phyloP scores from a whole-genome alignment of 2,888 invertebrate genomes.

The Notocelia uddmanniana region DNA sequence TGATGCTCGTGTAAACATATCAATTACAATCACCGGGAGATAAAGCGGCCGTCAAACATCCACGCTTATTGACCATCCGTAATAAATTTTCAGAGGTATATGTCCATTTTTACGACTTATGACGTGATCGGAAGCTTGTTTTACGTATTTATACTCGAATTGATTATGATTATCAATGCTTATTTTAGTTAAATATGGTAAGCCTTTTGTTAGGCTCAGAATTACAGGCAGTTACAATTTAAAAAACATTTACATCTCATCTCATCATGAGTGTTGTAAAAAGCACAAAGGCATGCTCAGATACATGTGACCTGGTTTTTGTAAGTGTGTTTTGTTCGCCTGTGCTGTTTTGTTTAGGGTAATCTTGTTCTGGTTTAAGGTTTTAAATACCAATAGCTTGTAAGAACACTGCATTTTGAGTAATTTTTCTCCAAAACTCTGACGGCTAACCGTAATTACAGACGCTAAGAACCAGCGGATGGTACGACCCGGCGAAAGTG shows the following conservation, averaged over 20 bases:
- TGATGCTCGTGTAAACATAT: conserved; percentile 38
- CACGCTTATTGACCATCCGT: conserved; percentile 16
- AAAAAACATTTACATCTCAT: too few relatives aligned
- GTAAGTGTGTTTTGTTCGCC: too few relatives aligned
- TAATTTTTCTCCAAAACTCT: not conserved
- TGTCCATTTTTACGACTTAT: conserved; percentile 3
- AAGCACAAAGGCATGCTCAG: too few relatives aligned
- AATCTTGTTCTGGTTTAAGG: not conserved
- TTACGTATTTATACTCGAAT: not conserved
- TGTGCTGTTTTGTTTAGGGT: too few relatives aligned
- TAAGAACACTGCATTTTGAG: not conserved
- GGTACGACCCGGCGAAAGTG: conserved; percentile 74
- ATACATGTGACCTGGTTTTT: too few relatives aligned
- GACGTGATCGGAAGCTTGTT: conserved; percentile 2
- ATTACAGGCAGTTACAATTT: too few relatives aligned
- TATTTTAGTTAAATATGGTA: too few relatives aligned
- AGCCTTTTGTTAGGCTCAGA: too few relatives aligned
- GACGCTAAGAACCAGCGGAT: conserved; percentile 77
- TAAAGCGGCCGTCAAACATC: conserved; percentile 17
- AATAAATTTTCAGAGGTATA: conserved; percentile 18
- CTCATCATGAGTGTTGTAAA: too few relatives aligned
- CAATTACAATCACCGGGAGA: conserved; percentile 22
- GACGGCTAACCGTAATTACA: conserved; percentile 50
- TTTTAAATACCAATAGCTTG: not conserved
- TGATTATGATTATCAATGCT: not conserved